These are phyloP conservation scores for Acholoe squamosa DNA, from an alignment of 2,888 invertebrate species.

Conservation along the genomic window DNA sequence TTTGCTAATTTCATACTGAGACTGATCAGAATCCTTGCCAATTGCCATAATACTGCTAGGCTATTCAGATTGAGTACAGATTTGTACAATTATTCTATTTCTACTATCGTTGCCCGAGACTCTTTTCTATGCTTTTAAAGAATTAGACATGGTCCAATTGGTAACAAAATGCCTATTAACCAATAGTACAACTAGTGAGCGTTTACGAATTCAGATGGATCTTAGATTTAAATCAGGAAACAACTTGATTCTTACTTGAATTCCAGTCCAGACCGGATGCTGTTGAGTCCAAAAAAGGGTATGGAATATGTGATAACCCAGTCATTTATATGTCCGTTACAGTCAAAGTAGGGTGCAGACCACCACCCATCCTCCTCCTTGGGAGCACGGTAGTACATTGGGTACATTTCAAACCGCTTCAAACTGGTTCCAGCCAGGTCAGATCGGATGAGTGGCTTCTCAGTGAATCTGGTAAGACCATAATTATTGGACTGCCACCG, in stretches of 20 bases:
- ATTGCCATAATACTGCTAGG: too few relatives aligned
- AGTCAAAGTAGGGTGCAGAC: slow-evolving; percentile 96
- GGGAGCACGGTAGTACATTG: slow-evolving; percentile 91
- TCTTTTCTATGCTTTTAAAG: too few relatives aligned
- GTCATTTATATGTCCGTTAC: slow-evolving; percentile 93
- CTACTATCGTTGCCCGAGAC: too few relatives aligned
- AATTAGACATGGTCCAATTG: too few relatives aligned
- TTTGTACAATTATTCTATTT: too few relatives aligned
- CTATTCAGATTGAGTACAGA: too few relatives aligned
- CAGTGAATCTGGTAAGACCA: slow-evolving; percentile 92
- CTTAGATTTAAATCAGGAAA: background rate
- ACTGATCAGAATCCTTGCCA: too few relatives aligned
- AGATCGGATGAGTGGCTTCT: slow-evolving; percentile 95
- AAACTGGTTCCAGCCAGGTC: slow-evolving; percentile 85
- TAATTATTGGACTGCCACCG: slow-evolving; percentile 98
- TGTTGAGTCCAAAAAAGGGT: slow-evolving; percentile 93
- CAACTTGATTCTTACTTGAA: slow-evolving; percentile 74
- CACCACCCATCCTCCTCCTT: slow-evolving; percentile 94
- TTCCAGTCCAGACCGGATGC: slow-evolving; percentile 78
- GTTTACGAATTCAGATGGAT: too few relatives aligned
- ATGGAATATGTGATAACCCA: slow-evolving; percentile 98
- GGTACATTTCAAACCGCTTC: slow-evolving; percentile 79
- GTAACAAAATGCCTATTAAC: too few relatives aligned
- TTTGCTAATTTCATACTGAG: too few relatives aligned
- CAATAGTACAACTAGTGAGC: too few relatives aligned